Base-by-base conservation (phyloP, 2,797 vertebrate species). In the Glyptemys insculpta region DNA sequence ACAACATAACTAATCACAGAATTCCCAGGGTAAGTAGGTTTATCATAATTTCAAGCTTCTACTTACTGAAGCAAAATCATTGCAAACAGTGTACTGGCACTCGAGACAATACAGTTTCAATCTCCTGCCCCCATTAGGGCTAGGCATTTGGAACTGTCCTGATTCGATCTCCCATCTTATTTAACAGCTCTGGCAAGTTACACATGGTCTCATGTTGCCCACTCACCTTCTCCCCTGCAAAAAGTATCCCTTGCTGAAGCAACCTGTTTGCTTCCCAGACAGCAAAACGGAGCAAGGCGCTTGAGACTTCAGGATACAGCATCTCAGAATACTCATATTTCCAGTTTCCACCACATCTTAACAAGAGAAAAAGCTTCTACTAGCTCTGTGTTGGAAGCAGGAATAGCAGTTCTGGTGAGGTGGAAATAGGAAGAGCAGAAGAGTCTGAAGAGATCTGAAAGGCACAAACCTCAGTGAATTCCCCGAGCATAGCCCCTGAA, bases 261-360 rank as follows among this genome's bases (percentile, higher is more conserved):
- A 78, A 47, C 1, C n/a, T 10, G 27, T 65, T 37, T 0, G 1
- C 52, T 82, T 31, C 25, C 23, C 3, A 3, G 9, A 52, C 87
- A 84, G 10, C 34, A 68, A 78, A 49, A 49, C 5, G 4, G 74
- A 47, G 8, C n/a, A 1, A 31, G 80, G 87, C 47, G 37, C 21
- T 31, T 52, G 34, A 25, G 4, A 6, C 18, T 5, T 0, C 0
- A 79, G 37, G 82, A 27, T 5, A 21, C 2, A 54, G 10, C 27
- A 12, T 34, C 31, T 6, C 2, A n/a, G 54, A 34, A 74, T 8
- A 25, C 53, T 84, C 44, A 81, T 4, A n/a, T 14, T 29, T 31
- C 1, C 34, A 18, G 15, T 80, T 8, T 85, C 25, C 41, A 72
- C 44, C 15, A 1, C 0, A 2, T 4, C 29, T 49, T 41, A 27